Evolutionary conservation across 2,888 invertebrate species (phyloP), one percentile per base, ranked within the genome.

Genomic region (Chelonus formosanus): DNA sequence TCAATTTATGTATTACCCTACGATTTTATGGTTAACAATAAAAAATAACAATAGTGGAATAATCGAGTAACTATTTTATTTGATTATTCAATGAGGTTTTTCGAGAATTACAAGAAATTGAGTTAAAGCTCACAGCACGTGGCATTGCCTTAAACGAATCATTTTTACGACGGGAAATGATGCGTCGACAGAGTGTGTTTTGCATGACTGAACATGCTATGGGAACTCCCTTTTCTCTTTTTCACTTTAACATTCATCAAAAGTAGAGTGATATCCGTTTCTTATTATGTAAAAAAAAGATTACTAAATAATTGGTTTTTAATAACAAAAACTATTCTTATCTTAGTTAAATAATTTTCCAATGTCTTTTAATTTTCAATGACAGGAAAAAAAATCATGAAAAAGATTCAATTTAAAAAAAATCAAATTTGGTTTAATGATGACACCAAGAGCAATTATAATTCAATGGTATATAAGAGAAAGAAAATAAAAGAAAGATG

Each of bases 251-350:
- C 20, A 20, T 20, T 20, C 20, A 20, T 20, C 20, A 20, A 20
- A 20, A 20, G 20, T 20, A 20, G 20, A 20, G 20, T 20, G 20
- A 20, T 72, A 75, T 74, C 75, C 81, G 78, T 81, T 83, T 80
- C 79, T 80, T 81, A 79, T 78, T 76, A 81, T 82, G 82, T 83
- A 83, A 82, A 83, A 83, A 83, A 81, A 82, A 20, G 20, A 20
- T 20, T 20, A 20, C 20, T 20, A 20, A 20, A 20, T 20, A 20
- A 20, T 20, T 20, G 20, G 20, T 20, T 20, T 20, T 20, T 20
- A 2, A 20, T 20, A 20, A 20, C 20, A 20, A 20, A 20, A 20
- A 20, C 20, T 20, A 20, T 20, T 20, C 20, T 20, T 20, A 20
- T 20, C 20, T 20, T 20, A 20, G 20, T 20, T 20, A 20, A 20